Evolutionary conservation across 2,113 vertebrate species (phyloP).

Genomic region (Okapia johnstoni): DNA sequence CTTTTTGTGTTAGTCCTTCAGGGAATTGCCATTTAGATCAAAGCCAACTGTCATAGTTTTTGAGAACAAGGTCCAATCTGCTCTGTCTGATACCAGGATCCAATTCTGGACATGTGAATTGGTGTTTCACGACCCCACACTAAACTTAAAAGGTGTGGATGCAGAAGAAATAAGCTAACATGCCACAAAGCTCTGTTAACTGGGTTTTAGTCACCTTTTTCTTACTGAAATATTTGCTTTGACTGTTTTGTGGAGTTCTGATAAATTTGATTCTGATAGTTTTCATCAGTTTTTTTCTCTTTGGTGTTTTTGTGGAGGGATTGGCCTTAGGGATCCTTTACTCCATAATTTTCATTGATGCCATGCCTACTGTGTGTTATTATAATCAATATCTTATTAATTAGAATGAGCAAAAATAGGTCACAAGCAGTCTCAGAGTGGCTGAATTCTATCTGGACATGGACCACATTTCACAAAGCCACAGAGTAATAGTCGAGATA

Average conservation of each 20-base stretch:
- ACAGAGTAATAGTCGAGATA: background rate
- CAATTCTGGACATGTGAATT: background rate
- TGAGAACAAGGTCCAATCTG: background rate
- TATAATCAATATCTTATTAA: background rate
- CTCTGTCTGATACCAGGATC: background rate
- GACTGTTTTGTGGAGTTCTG: background rate
- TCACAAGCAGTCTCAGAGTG: background rate
- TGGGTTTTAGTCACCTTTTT: background rate
- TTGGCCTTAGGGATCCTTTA: background rate
- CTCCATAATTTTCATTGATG: background rate
- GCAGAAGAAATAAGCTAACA: background rate
- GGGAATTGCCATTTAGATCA: background rate
- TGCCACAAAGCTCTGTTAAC: background rate
- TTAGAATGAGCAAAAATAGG: background rate
- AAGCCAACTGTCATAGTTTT: background rate
- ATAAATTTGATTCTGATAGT: background rate
- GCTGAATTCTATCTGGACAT: background rate
- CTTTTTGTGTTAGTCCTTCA: background rate
- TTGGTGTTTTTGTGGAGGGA: background rate
- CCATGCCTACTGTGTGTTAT: background rate
- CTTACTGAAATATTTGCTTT: background rate
- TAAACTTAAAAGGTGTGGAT: background rate
- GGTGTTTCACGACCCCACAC: background rate
- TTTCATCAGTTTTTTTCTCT: background rate
- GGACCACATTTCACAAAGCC: background rate